Evolutionary conservation across 2,797 vertebrate species (phyloP), one percentile per base, ranked within the genome.

Genomic region (Alectoris magna): DNA sequence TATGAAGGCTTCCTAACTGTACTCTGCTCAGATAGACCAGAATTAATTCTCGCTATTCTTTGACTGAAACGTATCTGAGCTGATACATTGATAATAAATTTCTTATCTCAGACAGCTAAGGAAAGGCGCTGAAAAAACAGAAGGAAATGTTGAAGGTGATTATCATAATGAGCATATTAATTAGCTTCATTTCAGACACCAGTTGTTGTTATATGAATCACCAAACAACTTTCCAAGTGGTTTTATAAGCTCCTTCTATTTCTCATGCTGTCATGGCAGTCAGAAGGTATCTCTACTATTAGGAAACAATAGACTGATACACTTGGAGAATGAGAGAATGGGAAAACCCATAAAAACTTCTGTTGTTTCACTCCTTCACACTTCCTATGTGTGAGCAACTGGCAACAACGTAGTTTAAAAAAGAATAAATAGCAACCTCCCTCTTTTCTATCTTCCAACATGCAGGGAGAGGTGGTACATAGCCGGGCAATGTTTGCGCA

Each of bases 91-190:
- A 94, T 96, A 93, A 91, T 55, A 75, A 91, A 91, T 91, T 87
- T 38, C 87, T 91, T 87, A 94, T 96, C 91, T 93, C 63, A 31
- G 27, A 92, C 39, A 93, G 69, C 70, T 67, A 62, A 86, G 82
- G 72, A 39, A 78, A 93, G 67, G 82, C 84, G 26, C 55, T 48
- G 53, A 16, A 18, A 92, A 94, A 91, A 90, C 67, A 82, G 89
- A 89, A 60, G 84, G 84, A 96, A 96, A 83, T 72, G 79, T 70
- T 79, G 89, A 84, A 94, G 83, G 71, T 79, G 71, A 89, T 91
- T 91, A 95, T 91, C 87, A 91, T 92, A 95, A 84, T 75, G 41
- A 94, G 84, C 89, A 95, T 95, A 90, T 91, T 94, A 95, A 95
- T 94, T 95, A 95, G 38, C 63, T 91, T 81, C 19, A 48, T 93